Evolutionary conservation across 2,797 vertebrate genomes (phyloP), one percentile per base, ranked within the genome.

Genomic region (Sebastiscus albofasciatus): DNA sequence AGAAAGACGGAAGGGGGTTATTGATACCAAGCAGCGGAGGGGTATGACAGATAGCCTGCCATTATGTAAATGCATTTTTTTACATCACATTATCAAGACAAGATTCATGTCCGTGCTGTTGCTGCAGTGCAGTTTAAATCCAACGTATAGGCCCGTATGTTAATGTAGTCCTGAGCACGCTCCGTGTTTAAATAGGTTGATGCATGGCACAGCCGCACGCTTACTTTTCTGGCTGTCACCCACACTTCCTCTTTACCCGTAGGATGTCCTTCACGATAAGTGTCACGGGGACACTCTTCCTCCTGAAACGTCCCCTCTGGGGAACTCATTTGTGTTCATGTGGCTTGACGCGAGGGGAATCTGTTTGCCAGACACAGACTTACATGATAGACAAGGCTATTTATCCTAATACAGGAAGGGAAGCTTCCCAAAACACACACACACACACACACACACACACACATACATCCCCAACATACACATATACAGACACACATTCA

Each of bases 271-370:
- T 93, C 87, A 86, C 62, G 69, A 89, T 87, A 88, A 90, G 84
- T 92, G 87, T 91, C 88, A 87, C 72, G 22, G 79, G 87, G 84
- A 91, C 89, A 80, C 82, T 75, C 67, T 79, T 64, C 62, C 79
- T 68, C 74, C 78, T 85, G 88, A 83, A 88, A 80, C 80, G 82
- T 87, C 72, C 87, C 84, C 83, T 89, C 90, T 31, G 46, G 84
- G 91, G 88, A 92, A 74, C 91, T 95, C 93, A 93, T 96, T 96
- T 96, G 94, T 95, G 94, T 95, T 96, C 92, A 96, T 96, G 94
- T 94, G 82, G 88, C 82, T 79, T 94, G 94, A 95, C 91, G 76
- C 88, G 89, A 90, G 84, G 87, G 82, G 92, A 91, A 93, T 95
- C 92, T 94, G 90, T 95, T 94, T 93, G 90, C 90, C 88, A 93